Conservation (phyloP, 2,888 invertebrate species). For the Hirudinaria manillensis region DNA sequence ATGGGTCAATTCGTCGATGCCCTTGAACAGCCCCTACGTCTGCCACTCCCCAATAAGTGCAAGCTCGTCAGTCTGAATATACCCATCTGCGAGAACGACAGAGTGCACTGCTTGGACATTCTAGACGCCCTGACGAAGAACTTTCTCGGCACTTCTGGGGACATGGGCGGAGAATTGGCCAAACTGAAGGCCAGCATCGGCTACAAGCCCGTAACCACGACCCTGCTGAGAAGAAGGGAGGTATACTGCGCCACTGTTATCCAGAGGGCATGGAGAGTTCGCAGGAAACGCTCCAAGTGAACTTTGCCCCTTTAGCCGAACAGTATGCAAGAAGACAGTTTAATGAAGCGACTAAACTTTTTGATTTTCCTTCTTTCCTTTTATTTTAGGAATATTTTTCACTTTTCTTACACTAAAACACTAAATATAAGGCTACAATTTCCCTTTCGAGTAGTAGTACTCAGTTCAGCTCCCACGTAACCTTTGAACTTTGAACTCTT, state of each 20-base stretch:
- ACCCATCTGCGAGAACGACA: conserved; percentile 89
- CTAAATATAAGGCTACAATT: too few relatives aligned
- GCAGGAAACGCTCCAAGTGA: not conserved
- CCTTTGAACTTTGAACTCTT: too few relatives aligned
- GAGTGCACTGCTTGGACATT: conserved; percentile 96
- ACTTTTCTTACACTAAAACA: too few relatives aligned
- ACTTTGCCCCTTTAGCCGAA: too few relatives aligned
- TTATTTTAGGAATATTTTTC: too few relatives aligned
- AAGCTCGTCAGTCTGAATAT: conserved; percentile 98
- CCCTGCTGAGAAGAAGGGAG: conserved; percentile 89
- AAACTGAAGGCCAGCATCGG: conserved; percentile 54
- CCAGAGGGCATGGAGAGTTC: conserved; percentile 62
- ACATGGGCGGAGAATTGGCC: conserved; percentile 32
- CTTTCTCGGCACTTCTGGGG: conserved; percentile 94
- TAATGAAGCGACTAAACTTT: too few relatives aligned
- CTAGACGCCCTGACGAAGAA: conserved; percentile 94
- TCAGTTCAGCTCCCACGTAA: too few relatives aligned
- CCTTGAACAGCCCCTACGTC: conserved; percentile 86
- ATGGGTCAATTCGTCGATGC: conserved; percentile 87
- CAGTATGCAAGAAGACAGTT: too few relatives aligned
- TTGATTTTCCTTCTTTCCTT: too few relatives aligned
- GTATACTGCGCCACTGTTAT: conserved; percentile 91
- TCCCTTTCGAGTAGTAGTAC: too few relatives aligned
- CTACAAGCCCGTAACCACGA: conserved; percentile 83
- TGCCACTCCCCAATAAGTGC: conserved; percentile 96